Conservation (phyloP, 1,140 invertebrate genomes). For the Himalopsyche phryganea region DNA sequence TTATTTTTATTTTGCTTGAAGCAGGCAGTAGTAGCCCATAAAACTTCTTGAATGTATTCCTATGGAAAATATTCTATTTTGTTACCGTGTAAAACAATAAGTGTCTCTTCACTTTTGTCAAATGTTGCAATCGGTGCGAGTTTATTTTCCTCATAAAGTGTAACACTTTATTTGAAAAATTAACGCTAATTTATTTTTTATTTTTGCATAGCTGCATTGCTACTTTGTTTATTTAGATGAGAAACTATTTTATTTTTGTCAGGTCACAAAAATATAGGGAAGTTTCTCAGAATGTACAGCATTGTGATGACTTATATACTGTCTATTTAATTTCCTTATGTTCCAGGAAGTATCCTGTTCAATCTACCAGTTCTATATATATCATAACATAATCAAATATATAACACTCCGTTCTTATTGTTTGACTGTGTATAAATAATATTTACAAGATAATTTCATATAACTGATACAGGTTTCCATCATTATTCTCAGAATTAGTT, state of each 20-base stretch:
- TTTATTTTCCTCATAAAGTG: slow-evolving; percentile 31
- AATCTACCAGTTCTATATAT: too few species aligned
- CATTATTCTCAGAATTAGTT: too few species aligned
- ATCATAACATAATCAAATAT: too few species aligned
- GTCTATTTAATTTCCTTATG: neutral
- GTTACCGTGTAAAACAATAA: neutral
- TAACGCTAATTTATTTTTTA: slow-evolving; percentile 21
- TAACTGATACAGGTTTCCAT: too few species aligned
- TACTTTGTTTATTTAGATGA: slow-evolving; percentile 3
- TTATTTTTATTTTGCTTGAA: too few species aligned
- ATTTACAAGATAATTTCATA: too few species aligned
- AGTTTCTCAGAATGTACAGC: slow-evolving; percentile 5
- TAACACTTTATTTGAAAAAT: slow-evolving; percentile 29
- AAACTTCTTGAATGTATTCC: too few species aligned
- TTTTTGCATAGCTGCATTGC: slow-evolving; percentile 1
- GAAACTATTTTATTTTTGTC: slow-evolving; percentile 31
- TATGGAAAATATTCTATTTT: too few species aligned
- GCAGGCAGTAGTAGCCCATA: too few species aligned
- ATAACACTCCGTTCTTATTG: too few species aligned
- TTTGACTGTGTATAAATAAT: too few species aligned
- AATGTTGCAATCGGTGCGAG: slow-evolving; percentile 16
- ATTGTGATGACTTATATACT: neutral
- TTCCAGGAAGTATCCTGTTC: neutral
- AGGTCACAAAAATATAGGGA: slow-evolving; percentile 21
- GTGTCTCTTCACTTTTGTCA: slow-evolving; percentile 6